Evolutionary conservation across 2,113 vertebrate species (phyloP), one percentile per base, ranked within the genome.

Genomic region (Cebidichthys violaceus): DNA sequence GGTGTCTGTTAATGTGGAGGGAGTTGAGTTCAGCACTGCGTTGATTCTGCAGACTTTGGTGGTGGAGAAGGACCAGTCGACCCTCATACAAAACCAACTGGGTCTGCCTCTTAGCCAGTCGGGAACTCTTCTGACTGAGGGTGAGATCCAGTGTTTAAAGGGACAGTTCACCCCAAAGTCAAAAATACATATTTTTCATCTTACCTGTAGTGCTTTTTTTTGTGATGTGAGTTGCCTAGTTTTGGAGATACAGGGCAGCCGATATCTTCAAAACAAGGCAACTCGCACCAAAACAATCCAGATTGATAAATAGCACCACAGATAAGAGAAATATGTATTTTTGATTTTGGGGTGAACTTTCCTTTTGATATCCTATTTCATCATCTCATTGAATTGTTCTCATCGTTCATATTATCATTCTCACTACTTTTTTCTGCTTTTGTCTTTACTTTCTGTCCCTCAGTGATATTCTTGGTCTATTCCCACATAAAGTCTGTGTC

Each of bases 391-490:
- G 0, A n/a, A 57, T 24, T 0, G 1, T 45, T 62, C 20, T 11
- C 4, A 24, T 43, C 0, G 2, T 43, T 71, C 24, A 22, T 2
- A 22, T 35, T 18, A 24, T 37, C 0, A 37, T 37, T 52, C 24
- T 33, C 50, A 62, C 31, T 13, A 50, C 22, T 35, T 31, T 50
- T 64, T 31, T 77, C 43, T 71, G 50, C 77, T 18, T 17, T 52
- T 60, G 65, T 79, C 31, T 80, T 22, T 77, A 3, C 18, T 66
- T 43, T 77, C 22, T 81, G 47, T n/a, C 57, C 57, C n/a, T 15
- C 86, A 98, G 97, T 95, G 82, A 94, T 96, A 65, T 96, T 97
- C 84, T 88, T 96, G 22, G 95, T 96, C 2, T 96, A 95, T 5
- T 94, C 97, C 50, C 64, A 20, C 10, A 91, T 88, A 0, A 94